Base-by-base conservation (phyloP, 2,113 vertebrate genomes). In the Larimichthys crocea region DNA sequence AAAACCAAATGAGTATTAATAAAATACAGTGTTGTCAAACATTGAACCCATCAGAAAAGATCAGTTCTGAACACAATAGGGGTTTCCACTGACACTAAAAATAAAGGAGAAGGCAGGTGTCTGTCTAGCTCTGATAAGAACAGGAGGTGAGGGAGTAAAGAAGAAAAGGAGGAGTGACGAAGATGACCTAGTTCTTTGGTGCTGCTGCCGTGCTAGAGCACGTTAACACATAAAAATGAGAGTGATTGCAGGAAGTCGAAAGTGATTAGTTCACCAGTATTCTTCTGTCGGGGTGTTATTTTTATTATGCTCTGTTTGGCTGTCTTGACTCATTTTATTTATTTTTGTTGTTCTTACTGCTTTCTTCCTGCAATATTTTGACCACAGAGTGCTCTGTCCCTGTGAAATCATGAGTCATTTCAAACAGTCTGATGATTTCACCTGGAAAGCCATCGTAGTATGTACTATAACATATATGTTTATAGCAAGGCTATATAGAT, bases 111-210 rank as follows among this genome's bases (percentile, higher is more conserved):
- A 79, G 63, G 42, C 66, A 84, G 75, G 76, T 74, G 59, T 76
- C 67, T 57, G 72, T 76, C 76, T 79, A 35, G 19, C 50, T 68
- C 65, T 72, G 77, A 83, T 31, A 62, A 73, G 74, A 66, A 62
- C 20, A 52, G 53, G 67, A 82, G 70, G 75, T 70, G 57, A 81
- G 57, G 59, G 64, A 72, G 60, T 48, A 53, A 70, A 42, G 73
- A 83, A 74, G 40, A 57, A 77, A 76, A 74, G 20, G 16, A 50
- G 29, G 49, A 73, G 55, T 71, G 69, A 69, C 69, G 24, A 69
- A 12, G 75, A 31, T 82, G 87, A 86, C 90, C 87, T 75, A 92
- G 40, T 90, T 91, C 57, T 89, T 66, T 40, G 70, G 24, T 46
- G 59, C 24, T 44, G 64, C n/a, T n/a, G 4, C 56, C 46, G 74